Conservation (phyloP, 2,797 vertebrate genomes). For the Amblyopsis hoosieri region DNA sequence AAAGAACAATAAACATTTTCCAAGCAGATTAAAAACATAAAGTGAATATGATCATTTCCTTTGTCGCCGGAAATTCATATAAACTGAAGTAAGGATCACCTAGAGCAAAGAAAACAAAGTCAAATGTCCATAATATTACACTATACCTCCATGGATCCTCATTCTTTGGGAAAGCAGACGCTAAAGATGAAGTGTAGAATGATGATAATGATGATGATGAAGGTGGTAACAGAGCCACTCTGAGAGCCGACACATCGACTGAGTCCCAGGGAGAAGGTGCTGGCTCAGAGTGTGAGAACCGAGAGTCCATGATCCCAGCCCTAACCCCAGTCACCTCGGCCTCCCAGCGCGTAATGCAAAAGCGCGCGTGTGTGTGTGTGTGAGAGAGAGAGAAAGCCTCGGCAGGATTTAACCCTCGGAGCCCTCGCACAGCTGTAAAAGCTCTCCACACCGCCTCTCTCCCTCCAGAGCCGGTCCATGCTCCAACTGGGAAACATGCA, state of each 20-base stretch:
- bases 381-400: constrained; percentile 43
- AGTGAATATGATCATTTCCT: neutral
- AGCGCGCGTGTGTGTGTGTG: constrained; percentile 29
- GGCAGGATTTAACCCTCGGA: constrained; percentile 74
- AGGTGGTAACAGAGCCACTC: constrained; percentile 21
- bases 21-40: constrained; percentile 2
- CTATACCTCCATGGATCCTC: constrained; percentile 74
- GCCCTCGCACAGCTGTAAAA: constrained; percentile 79
- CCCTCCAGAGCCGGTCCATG: constrained; percentile 54
- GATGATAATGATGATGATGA: constrained; percentile 3
- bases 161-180: constrained; percentile 46
- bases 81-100: neutral
- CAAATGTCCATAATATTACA: constrained; percentile 6
- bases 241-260: constrained; percentile 47
- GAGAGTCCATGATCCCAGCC: constrained; percentile 54
- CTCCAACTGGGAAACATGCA: constrained; percentile 64
- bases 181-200: constrained; percentile 18
- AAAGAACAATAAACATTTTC: constrained; percentile 9
- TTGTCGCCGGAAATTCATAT: neutral
- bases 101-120: neutral
- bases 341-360: constrained; percentile 59
- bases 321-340: constrained; percentile 58
- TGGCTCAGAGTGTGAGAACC: constrained; percentile 70
- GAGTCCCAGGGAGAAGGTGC: constrained; percentile 47
- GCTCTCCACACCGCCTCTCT: constrained; percentile 65